Base-by-base conservation (phyloP, 1,140 invertebrate species). In the Caenorhabditis brenneri region DNA sequence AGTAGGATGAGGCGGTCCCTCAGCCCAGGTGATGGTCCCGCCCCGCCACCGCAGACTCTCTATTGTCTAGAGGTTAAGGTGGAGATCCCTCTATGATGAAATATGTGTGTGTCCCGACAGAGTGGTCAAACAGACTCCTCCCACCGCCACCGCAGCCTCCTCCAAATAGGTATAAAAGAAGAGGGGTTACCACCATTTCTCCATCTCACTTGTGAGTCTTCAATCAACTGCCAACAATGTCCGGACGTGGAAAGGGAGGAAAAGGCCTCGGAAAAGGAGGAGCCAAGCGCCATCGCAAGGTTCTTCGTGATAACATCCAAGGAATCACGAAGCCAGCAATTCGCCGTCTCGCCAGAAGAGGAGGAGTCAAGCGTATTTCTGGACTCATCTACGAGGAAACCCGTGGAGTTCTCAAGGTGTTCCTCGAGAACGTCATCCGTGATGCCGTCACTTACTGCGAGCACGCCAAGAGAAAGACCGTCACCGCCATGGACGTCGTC, bases 401-500 rank as follows among this genome's bases (percentile, higher is more conserved):
- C 58, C 92, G 93, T 81, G 93, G 93, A 87, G 94, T 94, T 0
- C 91, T 95, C 22, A 95, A 95, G 91, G 93, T 95, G 0, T 95
- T 95, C 91, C 91, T 95, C 80, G 94, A 95, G 91, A 95, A 95
- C 89, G 94, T 95, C 0, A 95, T 95, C 88, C 92, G 94, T 81
- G 95, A 95, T 91, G 94, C 94, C 19, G 94, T 95, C 80, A 95
- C 94, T 22, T 95, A 95, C 91, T 94, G 94, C 19, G 94, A 94
- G 90, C 94, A 95, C 91, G 94, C 94, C 86, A 95, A 95, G 92
- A 92, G 94, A 86, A 95, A 95, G 91, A 95, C 95, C 31, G 92
- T 93, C 46, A 95, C 95, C 15, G 94, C 94, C 80, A 95, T 95
- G 94, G 94, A 95, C 89, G 94, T 95, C 24, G 95, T 95, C 27